A percentile compares a stretch with the other conserved stretches of the same genome.
phyloP scores from a whole-genome alignment of 1,140 invertebrate genomes.

The Steinernema feltiae region DNA sequence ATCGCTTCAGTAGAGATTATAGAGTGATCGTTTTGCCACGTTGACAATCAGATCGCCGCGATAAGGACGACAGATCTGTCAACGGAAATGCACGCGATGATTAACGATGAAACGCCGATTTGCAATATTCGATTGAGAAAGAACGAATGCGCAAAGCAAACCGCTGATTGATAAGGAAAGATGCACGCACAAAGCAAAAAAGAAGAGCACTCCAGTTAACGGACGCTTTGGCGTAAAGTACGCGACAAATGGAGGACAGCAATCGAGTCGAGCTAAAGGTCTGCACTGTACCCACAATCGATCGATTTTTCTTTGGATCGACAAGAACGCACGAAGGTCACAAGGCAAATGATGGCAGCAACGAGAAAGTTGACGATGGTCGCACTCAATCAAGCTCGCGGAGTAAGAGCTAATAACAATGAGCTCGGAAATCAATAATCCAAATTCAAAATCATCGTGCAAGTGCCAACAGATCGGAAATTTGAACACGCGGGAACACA shows the following conservation, averaged over 20 bases:
- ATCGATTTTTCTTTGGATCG: background rate
- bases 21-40: background rate
- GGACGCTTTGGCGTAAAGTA: background rate
- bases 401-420: too few relatives aligned
- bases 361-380: background rate
- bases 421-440: too few relatives aligned
- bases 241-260: background rate
- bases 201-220: background rate
- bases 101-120: background rate
- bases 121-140: background rate
- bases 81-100: background rate
- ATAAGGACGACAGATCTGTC: background rate
- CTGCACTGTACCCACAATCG: background rate
- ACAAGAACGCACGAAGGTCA: background rate
- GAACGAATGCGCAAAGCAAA: background rate
- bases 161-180: background rate
- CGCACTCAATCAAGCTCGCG: too few relatives aligned
- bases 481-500: too few relatives aligned
- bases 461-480: too few relatives aligned
- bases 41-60: background rate
- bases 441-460: too few relatives aligned
- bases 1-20: background rate
- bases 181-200: background rate
- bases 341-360: background rate
- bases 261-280: background rate